Base-by-base conservation (phyloP, 2,797 vertebrate genomes). In the Euphonia xanthogaster region DNA sequence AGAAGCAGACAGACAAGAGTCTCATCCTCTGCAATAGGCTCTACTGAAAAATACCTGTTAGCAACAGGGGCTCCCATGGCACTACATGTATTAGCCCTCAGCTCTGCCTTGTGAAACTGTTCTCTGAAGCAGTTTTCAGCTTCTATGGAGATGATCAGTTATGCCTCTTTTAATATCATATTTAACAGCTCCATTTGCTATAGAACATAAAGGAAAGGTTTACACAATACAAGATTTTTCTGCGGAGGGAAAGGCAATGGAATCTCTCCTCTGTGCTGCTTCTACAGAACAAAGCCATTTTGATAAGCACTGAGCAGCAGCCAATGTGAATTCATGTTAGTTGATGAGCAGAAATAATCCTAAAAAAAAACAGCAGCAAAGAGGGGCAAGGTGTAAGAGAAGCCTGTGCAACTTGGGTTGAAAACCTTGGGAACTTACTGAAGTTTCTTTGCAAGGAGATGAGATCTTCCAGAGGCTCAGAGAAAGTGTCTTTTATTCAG, bases 391-490 rank as follows among this genome's bases (percentile, higher is more conserved):
- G 39, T 48, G 14, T 28, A 60, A 72, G 39, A 78, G 55, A 86
- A 90, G 37, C 28, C 60, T 1, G 6, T 31, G 7, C 44, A 94
- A 78, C 45, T 66, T 28, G 30, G 27, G 28, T 37, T 94, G 47
- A 82, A 96, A 96, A 92, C 63, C 28, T 39, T 88, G 40, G 68
- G 31, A 89, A 68, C 40, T 95, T 80, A 48, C n/a, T 78, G 31
- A 92, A 86, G 44, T 90, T 88, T 86, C 80, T 94, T 72, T 94
- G 47, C 50, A 47, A 53, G 87, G 90, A 80, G 33, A 94, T 82
- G 62, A 93, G 73, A 90, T 82, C 62, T 86, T 84, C 90, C 78
- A 97, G 33, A 33, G 15, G 50, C 76, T 75, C 76, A 28, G 12
- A 88, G 57, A 86, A 95, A 71, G 5, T 92, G 67, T 73, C 74